Evolutionary conservation across 2,113 vertebrate genomes (phyloP), one percentile per base, ranked within the genome.

Genomic region (Chaetodon trifascialis): DNA sequence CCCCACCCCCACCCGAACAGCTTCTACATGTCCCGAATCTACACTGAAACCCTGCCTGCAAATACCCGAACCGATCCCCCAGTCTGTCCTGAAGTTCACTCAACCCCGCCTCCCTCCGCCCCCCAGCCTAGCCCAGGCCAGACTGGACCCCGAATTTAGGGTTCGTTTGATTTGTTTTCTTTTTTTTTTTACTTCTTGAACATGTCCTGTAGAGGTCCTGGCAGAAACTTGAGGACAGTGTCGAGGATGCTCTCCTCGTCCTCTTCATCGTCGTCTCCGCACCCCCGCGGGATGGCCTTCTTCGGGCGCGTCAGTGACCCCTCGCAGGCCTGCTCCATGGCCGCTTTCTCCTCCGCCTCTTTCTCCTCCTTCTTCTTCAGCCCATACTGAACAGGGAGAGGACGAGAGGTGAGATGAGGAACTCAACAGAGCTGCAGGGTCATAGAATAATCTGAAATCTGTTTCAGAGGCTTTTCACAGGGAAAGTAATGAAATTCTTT

Each of bases 281-380:
- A 99, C 80, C 98, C 98, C 0, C 97, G 95, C 0, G 98, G 98
- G 90, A 99, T 98, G 0, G 98, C 98, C 90, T 99, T 99, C 94
- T 99, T 99, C 40, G 97, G 98, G 21, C 98, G 96, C 0, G 98
- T 99, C 94, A 99, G 94, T 2, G 98, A 99, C 0, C 98, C 98
- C 90, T 99, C 98, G 0, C 98, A 99, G 0, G 98, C 97, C 94
- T 99, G 97, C 86, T 99, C 98, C 95, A 99, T 95, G 0, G 98
- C 98, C 0, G 98, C 98, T 84, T 99, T 99, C 93, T 99, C 98
- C 91, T 99, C 98, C 0, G 98, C 98, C 85, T 99, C 98, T 79
- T 99, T 99, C 93, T 99, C 98, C 83, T 99, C 98, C 79, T 99
- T 99, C 95, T 99, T 99, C 96, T 99, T 99, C 94, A 99, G 94